Evolutionary conservation across 2,888 invertebrate genomes (phyloP), one percentile per base, ranked within the genome.

Genomic region (Busseola fusca): DNA sequence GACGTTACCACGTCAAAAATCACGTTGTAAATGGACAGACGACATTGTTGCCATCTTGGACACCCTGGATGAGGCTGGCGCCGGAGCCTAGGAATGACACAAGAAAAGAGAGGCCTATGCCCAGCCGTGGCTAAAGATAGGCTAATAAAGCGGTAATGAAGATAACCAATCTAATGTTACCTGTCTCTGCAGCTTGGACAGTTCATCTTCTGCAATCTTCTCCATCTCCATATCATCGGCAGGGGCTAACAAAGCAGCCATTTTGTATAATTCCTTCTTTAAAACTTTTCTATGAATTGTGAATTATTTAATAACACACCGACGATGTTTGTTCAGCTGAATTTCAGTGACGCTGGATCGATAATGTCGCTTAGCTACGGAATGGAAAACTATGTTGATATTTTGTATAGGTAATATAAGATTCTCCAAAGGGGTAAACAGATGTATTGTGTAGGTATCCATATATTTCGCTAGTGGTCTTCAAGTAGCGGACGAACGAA

Each of bases 171-270:
- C 2, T 42, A 42, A 42, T 42, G 0, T 42, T 42, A 52, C 97
- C 95, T 98, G 98, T 87, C 98, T 96, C 84, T 98, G 97, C 57
- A 99, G 92, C 79, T 98, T 97, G 27, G 97, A 96, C 86, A 98
- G 94, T 90, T 99, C 98, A 73, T 97, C 97, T 87, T 97, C 97
- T 4, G 98, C 98, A 88, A 98, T 96, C 87, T 97, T 96, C 87
- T 98, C 97, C 94, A 98, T 96, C 90, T 98, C 98, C 87, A 96
- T 92, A 84, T 97, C 97, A 86, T 98, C 96, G 3, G 87, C 89
- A 1, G 94, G 80, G 0, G 40, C 80, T 74, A 80, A 25, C 4
- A 80, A 90, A 0, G 82, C 86, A 3, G 93, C 88, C 95, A 96
- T 95, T 65, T 83, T 90, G 21, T 6, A n/a, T 69, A 57, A 40